phyloP scores from a whole-genome alignment of 2,797 vertebrate genomes.

The Paguma larvata region DNA sequence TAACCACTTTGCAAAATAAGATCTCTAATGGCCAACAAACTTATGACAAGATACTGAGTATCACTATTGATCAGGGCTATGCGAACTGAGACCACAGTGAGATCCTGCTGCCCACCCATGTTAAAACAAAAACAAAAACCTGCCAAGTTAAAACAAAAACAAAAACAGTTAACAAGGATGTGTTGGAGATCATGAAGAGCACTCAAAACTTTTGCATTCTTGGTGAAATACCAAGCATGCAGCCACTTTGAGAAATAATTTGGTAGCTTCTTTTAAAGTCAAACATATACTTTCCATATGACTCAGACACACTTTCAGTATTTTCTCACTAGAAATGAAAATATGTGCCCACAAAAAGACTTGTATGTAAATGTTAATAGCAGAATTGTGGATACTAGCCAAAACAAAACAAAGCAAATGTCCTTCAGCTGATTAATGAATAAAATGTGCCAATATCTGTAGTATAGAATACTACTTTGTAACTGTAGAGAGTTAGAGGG shows the following conservation, averaged over 20 bases:
- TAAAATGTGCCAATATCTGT: neutral
- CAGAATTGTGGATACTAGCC: neutral
- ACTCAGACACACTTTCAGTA: neutral
- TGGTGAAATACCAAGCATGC: neutral
- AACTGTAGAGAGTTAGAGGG: neutral
- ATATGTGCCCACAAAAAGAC: neutral
- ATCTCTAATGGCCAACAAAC: neutral
- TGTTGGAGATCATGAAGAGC: neutral
- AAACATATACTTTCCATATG: constrained; percentile 6
- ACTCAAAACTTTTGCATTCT: neutral
- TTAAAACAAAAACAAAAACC: neutral
- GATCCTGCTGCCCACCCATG: neutral
- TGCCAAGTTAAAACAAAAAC: neutral
- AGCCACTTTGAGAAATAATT: neutral
- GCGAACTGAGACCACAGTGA: neutral
- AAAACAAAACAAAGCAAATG: neutral
- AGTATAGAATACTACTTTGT: neutral
- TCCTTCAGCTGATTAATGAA: neutral
- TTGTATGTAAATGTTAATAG: neutral
- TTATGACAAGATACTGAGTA: neutral
- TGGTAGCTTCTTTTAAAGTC: constrained; percentile 17
- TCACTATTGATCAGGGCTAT: neutral
- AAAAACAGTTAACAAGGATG: neutral
- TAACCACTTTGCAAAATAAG: neutral
- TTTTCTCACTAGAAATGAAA: constrained; percentile 33